Percentiles rank a stretch among this genome's conserved stretches.
Conservation (phyloP, 2,797 vertebrate species). For the Sebastolobus altivelis region DNA sequence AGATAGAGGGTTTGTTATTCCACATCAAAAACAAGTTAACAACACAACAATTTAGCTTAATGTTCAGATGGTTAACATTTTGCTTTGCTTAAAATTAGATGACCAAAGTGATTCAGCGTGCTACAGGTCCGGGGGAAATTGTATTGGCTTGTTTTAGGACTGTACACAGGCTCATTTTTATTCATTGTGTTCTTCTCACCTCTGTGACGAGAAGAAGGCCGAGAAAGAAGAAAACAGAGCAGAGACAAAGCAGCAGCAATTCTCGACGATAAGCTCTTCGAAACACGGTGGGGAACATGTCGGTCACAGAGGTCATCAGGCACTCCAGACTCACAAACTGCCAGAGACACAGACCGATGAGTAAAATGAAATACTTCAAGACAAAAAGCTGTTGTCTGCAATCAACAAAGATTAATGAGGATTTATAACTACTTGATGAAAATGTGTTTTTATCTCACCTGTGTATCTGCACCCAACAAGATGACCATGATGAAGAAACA, state of each 20-base stretch:
- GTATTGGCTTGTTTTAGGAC: background rate
- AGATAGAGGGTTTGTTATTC: conserved; percentile 12
- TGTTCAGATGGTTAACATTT: background rate
- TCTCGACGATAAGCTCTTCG: conserved; percentile 87
- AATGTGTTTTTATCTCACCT: conserved; percentile 58
- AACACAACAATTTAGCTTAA: background rate
- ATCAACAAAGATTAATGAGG: background rate
- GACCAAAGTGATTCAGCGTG: background rate
- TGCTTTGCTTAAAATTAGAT: background rate
- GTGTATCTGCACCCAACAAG: conserved; percentile 80
- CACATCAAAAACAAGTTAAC: conserved; percentile 15
- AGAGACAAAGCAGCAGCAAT: conserved; percentile 88
- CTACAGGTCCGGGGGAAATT: background rate
- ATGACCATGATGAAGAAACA: conserved; percentile 84
- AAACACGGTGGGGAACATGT: conserved; percentile 90
- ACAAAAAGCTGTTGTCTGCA: background rate
- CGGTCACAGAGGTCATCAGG: conserved; percentile 90
- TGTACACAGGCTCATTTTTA: background rate
- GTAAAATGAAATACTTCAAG: background rate
- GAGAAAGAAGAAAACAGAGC: conserved; percentile 85
- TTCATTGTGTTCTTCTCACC: conserved; percentile 78
- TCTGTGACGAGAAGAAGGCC: conserved; percentile 91
- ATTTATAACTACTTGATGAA: background rate
- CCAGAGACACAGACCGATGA: conserved; percentile 10
- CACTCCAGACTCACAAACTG: conserved; percentile 94